These are phyloP conservation scores for Micronycteris hirsuta DNA, from an alignment of 2,113 vertebrate genomes.

Conservation along the genomic window DNA sequence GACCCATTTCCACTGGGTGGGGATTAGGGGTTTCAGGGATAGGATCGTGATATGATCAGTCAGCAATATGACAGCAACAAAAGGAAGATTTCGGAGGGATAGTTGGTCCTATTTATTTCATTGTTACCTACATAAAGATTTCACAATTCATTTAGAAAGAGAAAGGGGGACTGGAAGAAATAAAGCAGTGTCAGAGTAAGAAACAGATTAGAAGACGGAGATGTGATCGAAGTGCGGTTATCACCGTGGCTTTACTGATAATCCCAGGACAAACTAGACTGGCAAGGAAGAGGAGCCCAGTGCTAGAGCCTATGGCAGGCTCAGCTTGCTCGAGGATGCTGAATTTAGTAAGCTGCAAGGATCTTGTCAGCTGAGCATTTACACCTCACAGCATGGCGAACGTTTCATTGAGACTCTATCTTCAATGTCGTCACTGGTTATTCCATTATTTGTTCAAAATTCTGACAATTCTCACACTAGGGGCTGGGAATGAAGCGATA, in stretches of 20 bases:
- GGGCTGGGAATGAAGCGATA: background rate
- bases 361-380: background rate
- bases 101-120: background rate
- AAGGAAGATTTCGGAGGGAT: background rate
- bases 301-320: background rate
- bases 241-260: constrained; percentile 3
- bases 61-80: background rate
- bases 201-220: background rate
- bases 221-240: background rate
- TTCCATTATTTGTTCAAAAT: background rate
- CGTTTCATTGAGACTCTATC: background rate
- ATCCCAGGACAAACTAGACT: background rate
- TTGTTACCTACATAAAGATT: background rate
- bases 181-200: background rate
- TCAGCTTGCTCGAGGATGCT: background rate
- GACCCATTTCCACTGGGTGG: background rate
- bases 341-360: background rate
- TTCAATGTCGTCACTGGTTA: background rate
- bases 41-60: background rate
- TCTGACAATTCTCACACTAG: background rate
- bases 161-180: background rate
- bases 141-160: constrained; percentile 20
- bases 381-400: fast-evolving
- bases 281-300: background rate
- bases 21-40: background rate